Base-by-base conservation (phyloP, 2,113 vertebrate species). In the Circaetus cinerascens region DNA sequence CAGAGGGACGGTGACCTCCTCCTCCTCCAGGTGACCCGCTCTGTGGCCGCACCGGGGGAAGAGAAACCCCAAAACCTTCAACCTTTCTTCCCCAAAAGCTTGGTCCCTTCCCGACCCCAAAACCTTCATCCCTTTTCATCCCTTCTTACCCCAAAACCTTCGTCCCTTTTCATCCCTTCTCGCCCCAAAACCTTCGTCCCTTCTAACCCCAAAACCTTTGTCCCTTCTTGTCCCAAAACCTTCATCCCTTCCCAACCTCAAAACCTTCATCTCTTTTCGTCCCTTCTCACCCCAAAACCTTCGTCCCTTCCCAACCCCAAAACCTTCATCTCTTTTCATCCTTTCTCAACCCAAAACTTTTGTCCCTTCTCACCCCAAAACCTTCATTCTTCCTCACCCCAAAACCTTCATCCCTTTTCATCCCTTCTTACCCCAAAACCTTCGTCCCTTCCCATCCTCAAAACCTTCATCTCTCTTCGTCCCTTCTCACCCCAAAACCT, bases 351-450 rank as follows among this genome's bases (percentile, higher is more conserved):
- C 40, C 17, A 14, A 16, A 50, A 8, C n/a, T n/a, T n/a, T n/a
- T n/a, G n/a, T n/a, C n/a, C 36, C 36, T 38, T 38, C 36, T 38
- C 36, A 8, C 4, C 57, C 23, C 26, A 29, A 16, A 67, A n/a
- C 23, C 17, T 57, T 32, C 9, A 7, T 25, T n/a, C n/a, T n/a
- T n/a, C n/a, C 26, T 7, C 13, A 36, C 59, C 30, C 40, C 51
- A 32, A 53, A 55, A n/a, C 3, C 2, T 51, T 34, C 15, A 2
- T 0, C 5, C 4, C 5, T 36, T 26, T 25, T 9, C 6, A 17
- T 45, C 22, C n/a, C 16, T 59, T 22, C 19, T n/a, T 25, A 18
- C 36, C 50, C 15, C 69, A 30, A 40, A 72, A 53, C 20, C 20
- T 34, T 22, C 41, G 0, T 15, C 30, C 15, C 10, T 45, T 41